Evolutionary conservation across 2,888 invertebrate species (phyloP), one percentile per base, ranked within the genome.

Genomic region (Pyrrhia umbra): DNA sequence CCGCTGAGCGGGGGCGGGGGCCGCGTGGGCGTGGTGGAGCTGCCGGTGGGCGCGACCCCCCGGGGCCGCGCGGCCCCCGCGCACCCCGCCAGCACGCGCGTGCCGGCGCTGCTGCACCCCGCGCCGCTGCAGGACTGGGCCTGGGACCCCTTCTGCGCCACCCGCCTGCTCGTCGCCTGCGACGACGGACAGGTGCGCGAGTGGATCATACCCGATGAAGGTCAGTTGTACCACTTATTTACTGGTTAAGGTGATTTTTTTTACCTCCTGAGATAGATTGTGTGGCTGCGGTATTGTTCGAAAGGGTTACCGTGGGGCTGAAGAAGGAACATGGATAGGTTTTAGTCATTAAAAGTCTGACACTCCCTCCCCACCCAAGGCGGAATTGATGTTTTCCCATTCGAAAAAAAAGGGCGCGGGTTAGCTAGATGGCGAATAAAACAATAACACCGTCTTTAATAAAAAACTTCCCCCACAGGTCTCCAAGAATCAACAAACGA

Each of bases 1-100:
- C 98, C 99, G 0, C 93, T 99, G 46, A 97, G 97, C 59, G 98
- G 99, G 0, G 97, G 98, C 15, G 99, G 98, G 10, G 99, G 99
- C 0, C 97, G 98, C 85, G 96, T 99, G 54, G 98, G 98, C 46
- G 96, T 99, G 39, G 96, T 98, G 79, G 89, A 85, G 84, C 93
- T 98, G 55, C 96, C 96, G 18, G 2, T 18, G 1, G 92, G 92
- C 0, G 90, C 92, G 6, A 77, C 91, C 0, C 77, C 82, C 6
- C 56, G 37, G 2, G 69, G 91, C 27, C 9, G 86, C 83, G 1
- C 88, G 0, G 70, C 85, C 2, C 96, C 97, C 83, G 96, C 97
- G 0, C 97, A 97, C 8, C 96, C 97, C 75, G 91, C 97, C 55
- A 96, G 97, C 1, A 97, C 97, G 97, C 67, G 98, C 97, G 23